Evolutionary conservation across 2,888 invertebrate genomes (phyloP), one percentile per base, ranked within the genome.

Genomic region (Strigamia maritima): DNA sequence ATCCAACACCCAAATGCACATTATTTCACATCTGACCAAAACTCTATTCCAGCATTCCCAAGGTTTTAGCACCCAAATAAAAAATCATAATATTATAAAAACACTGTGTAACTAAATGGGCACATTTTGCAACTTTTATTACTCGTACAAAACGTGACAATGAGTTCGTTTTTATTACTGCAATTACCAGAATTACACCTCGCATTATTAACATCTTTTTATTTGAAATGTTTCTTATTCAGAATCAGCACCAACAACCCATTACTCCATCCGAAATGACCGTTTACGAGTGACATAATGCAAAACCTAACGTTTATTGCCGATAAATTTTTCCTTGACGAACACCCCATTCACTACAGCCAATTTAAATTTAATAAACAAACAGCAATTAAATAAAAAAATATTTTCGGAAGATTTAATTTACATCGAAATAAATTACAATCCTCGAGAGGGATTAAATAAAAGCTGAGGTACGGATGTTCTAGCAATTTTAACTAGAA

Each of bases 1-100:
- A 70, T 70, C 70, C 70, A 70, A 26, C 70, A 26, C 24, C 70
- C 28, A 70, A 70, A 70, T 70, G 70, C 70, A 70, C 70, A 70
- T 70, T 70, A 28, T 28, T 70, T 70, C 28, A 28, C 70, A 12
- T 70, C 70, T 70, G 26, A 28, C n/a, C 70, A 54, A 54, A 54
- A 8, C 26, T 26, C 8, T 26, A 70, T 10, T 70, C 26, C 70
- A 4, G 10, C 28, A 70, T 70, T 70, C 70, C 70, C 70, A 70
- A 70, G 70, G 70, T 26, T 26, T 22, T 70, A 70, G 12, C 28
- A 24, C 70, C n/a, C 1, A 70, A 70, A 70, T 28, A 28, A 28
- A 12, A 28, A 70, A 70, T 49, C n/a, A 12, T 19, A 16, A 70
- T 14, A n/a, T n/a, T n/a, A 70, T 12, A 70, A 70, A 28, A 70